Evolutionary conservation across 2,797 vertebrate genomes (phyloP).

Genomic region (Alfaro cultratus): DNA sequence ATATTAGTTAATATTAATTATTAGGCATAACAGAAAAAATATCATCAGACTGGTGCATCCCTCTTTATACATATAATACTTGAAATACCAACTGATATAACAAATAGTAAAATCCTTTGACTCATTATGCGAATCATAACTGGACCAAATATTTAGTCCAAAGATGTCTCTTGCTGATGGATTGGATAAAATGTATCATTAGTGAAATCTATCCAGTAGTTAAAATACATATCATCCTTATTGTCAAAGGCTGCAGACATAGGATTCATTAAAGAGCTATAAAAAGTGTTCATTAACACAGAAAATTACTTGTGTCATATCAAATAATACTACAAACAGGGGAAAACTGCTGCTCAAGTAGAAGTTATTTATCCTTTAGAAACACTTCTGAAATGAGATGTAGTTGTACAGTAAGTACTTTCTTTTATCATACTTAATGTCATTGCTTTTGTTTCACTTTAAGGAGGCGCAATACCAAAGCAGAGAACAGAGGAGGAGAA

Average conservation of each 20-base stretch:
- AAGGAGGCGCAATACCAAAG: slow-evolving; percentile 18
- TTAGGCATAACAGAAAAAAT: too few relatives aligned
- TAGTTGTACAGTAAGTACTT: background rate
- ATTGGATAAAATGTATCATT: background rate
- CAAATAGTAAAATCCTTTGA: background rate
- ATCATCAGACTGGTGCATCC: too few relatives aligned
- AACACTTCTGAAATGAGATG: background rate
- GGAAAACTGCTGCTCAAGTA: background rate
- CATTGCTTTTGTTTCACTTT: slow-evolving; percentile 1
- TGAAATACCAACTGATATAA: background rate
- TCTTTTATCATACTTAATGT: slow-evolving; percentile 11
- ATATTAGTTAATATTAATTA: too few relatives aligned
- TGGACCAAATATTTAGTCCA: background rate
- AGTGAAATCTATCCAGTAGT: background rate
- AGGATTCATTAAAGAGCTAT: slow-evolving; percentile 4
- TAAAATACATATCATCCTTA: background rate
- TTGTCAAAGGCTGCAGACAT: slow-evolving; percentile 1
- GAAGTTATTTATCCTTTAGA: background rate
- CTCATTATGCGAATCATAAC: background rate
- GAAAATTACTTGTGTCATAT: slow-evolving; percentile 14
- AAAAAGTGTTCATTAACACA: slow-evolving; percentile 13
- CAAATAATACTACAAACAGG: slow-evolving; percentile 10
- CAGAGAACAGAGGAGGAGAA: slow-evolving; percentile 38
- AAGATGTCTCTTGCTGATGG: background rate
- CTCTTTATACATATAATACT: background rate